Evolutionary conservation across 2,797 vertebrate genomes (phyloP).

Genomic region (Danio tinwini): DNA sequence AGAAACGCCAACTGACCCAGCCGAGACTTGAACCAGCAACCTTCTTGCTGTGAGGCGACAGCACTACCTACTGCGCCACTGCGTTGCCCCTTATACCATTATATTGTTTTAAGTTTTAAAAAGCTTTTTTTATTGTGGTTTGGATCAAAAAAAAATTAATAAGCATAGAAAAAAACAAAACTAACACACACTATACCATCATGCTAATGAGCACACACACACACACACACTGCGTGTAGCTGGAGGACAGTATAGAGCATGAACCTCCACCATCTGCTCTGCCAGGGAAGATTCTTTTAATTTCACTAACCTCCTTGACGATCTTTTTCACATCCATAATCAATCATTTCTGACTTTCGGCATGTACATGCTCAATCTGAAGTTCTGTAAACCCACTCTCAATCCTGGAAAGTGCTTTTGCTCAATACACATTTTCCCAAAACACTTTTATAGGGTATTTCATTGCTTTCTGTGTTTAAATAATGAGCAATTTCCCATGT

Average conservation of each 20-base stretch:
- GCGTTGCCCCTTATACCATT: too few species aligned
- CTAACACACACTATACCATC: too few species aligned
- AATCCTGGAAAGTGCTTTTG: neutral
- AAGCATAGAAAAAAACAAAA: too few species aligned
- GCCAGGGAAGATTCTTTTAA: conserved; percentile 72
- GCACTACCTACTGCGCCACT: too few species aligned
- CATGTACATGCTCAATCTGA: neutral
- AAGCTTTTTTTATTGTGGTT: too few species aligned
- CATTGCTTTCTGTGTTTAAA: neutral
- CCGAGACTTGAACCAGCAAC: too few species aligned
- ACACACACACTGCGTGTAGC: conserved; percentile 39
- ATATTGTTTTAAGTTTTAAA: too few species aligned
- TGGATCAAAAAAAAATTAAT: too few species aligned
- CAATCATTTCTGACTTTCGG: conserved; percentile 66
- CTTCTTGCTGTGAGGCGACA: too few species aligned
- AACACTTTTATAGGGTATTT: neutral
- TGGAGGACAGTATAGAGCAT: conserved; percentile 49
- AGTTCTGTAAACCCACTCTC: neutral
- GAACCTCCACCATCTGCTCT: conserved; percentile 62
- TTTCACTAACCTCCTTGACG: conserved; percentile 77
- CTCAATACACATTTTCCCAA: neutral
- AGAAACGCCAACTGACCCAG: too few species aligned
- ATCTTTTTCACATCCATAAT: conserved; percentile 70
- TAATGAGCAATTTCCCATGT: neutral
- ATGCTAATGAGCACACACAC: too few species aligned